A percentile compares a stretch with the other conserved stretches of the same genome.
These are phyloP conservation scores for Eurytoma adleriae DNA, from an alignment of 2,888 invertebrate species.

Conservation along the genomic window DNA sequence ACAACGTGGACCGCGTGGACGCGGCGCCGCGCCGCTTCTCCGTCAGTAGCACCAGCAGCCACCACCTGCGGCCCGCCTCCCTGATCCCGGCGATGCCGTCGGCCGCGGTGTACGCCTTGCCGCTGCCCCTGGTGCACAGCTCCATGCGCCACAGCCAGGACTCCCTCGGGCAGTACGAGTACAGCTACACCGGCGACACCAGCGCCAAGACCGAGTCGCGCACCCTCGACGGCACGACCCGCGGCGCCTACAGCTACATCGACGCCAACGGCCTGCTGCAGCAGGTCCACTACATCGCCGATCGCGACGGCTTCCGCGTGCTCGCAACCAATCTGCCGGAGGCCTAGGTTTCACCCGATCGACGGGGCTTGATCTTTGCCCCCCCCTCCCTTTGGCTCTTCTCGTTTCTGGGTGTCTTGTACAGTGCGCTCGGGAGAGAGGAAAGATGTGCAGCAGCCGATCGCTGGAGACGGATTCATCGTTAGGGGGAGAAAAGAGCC, in stretches of 20 bases:
- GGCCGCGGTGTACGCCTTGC: conserved; percentile 65
- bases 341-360: conserved; percentile 61
- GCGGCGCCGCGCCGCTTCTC: conserved; percentile 11
- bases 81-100: conserved; percentile 19
- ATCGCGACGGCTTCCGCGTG: conserved; percentile 82
- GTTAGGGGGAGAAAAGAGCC: no score
- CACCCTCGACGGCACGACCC: conserved; percentile 80
- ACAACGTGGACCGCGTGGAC: background rate
- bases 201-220: conserved; percentile 82
- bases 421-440: no score
- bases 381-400: no score
- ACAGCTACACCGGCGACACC: conserved; percentile 82
- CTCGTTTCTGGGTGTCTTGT: no score
- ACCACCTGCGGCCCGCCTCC: conserved; percentile 45
- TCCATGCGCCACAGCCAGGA: conserved; percentile 78
- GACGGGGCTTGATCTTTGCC: no score
- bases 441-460: no score
- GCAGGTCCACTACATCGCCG: conserved; percentile 82
- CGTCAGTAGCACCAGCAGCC: background rate
- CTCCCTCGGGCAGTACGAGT: conserved; percentile 79
- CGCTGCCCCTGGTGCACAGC: conserved; percentile 64
- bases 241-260: conserved; percentile 83
- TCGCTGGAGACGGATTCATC: no score
- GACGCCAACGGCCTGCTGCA: conserved; percentile 83
- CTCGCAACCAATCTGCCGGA: conserved; percentile 82